Evolutionary conservation across 2,113 vertebrate species (phyloP), one percentile per base, ranked within the genome.

Genomic region (Eleginops maclovinus): DNA sequence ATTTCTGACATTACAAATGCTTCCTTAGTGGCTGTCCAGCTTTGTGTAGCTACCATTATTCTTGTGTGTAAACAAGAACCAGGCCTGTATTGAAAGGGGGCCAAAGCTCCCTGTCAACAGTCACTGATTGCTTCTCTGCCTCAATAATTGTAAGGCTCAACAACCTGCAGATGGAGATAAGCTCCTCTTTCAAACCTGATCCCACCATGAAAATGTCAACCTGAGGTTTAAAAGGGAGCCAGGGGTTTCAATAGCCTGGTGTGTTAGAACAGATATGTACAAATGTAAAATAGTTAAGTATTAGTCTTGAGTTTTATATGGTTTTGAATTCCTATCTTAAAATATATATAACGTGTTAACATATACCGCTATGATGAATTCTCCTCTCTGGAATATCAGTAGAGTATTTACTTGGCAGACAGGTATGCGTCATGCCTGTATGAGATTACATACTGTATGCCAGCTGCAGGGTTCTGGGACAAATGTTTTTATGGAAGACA

Each of bases 161-260:
- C 76, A 89, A 80, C 26, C 59, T 94, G 93, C 82, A 79, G 61
- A 55, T 60, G n/a, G 83, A 95, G 95, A 96, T 96, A 96, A 95
- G 92, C 76, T 87, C 81, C 36, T 71, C 75, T 63, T 79, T 84
- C 81, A 82, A n/a, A 78, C 26, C 36, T 16, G 50, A 4, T 58
- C 41, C 41, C 15, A 51, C 51, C 24, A 61, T 63, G 9, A 70
- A 81, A 80, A 61, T 76, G 66, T 82, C 61, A 82, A 14, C 58
- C 24, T 61, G 17, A 55, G 51, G 41, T 80, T 54, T 81, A 55
- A 77, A n/a, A 58, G 62, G 1, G 26, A 68, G 71, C 21, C 40
- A 24, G 1, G 55, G 49, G 68, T 22, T 47, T 55, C 11, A 22
- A 49, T 55, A 36, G 31, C 31, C 31, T 78, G 22, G n/a, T 61